phyloP scores from a whole-genome alignment of 2,888 invertebrate species.

The Papilio demoleus region DNA sequence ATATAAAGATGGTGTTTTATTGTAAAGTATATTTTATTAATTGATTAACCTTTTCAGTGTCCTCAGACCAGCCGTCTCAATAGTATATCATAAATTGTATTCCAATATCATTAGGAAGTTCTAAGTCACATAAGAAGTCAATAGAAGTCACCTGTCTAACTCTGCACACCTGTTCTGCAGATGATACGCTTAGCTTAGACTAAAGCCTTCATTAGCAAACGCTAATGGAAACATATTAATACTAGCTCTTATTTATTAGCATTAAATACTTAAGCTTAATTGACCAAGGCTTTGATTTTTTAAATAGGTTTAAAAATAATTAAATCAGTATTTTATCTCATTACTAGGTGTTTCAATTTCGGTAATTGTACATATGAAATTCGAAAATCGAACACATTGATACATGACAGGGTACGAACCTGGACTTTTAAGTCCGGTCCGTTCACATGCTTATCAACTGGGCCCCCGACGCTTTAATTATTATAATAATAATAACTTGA shows the following conservation, averaged over 20 bases:
- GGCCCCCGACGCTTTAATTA: no score
- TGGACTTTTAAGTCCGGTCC: no score
- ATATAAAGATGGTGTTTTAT: constrained; percentile 10
- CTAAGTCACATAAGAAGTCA: constrained; percentile 42
- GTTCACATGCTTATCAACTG: no score
- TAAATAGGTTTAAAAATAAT: no score
- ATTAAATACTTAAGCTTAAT: no score
- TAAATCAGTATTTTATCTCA: no score
- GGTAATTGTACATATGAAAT: no score
- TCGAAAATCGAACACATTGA: no score
- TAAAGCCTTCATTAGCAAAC: constrained; percentile 46
- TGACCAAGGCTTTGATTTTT: no score
- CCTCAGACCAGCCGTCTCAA: constrained; percentile 3
- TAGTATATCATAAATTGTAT: constrained; percentile 36
- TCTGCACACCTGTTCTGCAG: constrained; percentile 59
- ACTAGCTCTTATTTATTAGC: not conserved
- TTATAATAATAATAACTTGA: no score
- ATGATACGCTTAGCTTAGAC: constrained; percentile 57
- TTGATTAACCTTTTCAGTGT: constrained; percentile 32
- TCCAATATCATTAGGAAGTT: constrained; percentile 43
- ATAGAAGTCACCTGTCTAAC: constrained; percentile 79
- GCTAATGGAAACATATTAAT: constrained; percentile 12
- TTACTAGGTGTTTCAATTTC: no score
- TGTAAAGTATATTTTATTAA: not conserved
- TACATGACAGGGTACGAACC: no score